Conservation (phyloP, 2,797 vertebrate species). For the Paratrypauchen microcephalus region DNA sequence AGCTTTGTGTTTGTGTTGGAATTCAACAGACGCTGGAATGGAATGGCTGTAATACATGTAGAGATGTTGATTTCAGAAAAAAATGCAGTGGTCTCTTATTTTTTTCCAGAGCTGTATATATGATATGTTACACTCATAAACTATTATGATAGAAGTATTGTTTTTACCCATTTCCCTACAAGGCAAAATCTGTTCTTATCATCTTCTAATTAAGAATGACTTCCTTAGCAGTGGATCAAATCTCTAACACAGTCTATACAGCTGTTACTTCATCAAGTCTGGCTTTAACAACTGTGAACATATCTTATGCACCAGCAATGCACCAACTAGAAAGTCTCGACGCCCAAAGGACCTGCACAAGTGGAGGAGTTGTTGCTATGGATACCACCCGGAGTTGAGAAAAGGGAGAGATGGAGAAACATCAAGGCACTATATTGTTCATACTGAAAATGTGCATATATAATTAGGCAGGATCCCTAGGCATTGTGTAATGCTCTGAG, state of each 20-base stretch:
- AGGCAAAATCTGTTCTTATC: neutral
- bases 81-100: too few relatives aligned
- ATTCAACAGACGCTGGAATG: too few relatives aligned
- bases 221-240: neutral
- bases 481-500: conserved; percentile 11
- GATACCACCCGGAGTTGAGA: conserved; percentile 39
- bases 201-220: neutral
- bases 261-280: conserved; percentile 25
- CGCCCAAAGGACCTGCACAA: conserved; percentile 34
- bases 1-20: too few relatives aligned
- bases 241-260: conserved; percentile 16
- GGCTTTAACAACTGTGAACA: conserved; percentile 22
- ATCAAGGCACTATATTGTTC: conserved; percentile 23
- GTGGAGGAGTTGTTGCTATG: conserved; percentile 58
- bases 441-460: conserved; percentile 18
- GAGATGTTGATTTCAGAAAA: too few relatives aligned
- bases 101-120: too few relatives aligned
- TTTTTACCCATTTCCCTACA: neutral
- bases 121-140: too few relatives aligned
- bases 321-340: conserved; percentile 39
- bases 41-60: too few relatives aligned
- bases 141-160: too few relatives aligned
- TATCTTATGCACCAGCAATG: conserved; percentile 27
- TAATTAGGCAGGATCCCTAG: conserved; percentile 16
- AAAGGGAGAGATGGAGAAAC: conserved; percentile 11